Evolutionary conservation across 2,888 invertebrate genomes (phyloP).

Genomic region (Epinotia brunnichana): DNA sequence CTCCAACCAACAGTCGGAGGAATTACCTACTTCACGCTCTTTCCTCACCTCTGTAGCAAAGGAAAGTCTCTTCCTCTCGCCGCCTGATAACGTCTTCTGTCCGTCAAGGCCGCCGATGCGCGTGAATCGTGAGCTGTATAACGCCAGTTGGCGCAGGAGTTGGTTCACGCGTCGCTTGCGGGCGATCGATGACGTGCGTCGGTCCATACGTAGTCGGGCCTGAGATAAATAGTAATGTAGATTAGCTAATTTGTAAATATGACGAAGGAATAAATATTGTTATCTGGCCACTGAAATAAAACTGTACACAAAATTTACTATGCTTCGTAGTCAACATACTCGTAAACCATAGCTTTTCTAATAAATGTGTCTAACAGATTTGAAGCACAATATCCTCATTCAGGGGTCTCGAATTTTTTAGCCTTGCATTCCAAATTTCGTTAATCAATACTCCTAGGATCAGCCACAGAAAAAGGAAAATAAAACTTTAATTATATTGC

Average conservation of each 20-base stretch:
- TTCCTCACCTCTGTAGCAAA: conserved; percentile 93
- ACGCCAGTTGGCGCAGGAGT: conserved; percentile 88
- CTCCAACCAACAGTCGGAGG: not conserved
- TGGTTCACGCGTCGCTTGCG: conserved; percentile 87
- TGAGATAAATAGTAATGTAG: conserved; percentile 55
- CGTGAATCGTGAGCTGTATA: conserved; percentile 88
- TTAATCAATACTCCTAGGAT: too few relatives aligned
- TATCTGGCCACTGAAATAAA: too few relatives aligned
- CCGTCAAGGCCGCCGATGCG: conserved; percentile 91
- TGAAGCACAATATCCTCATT: too few relatives aligned
- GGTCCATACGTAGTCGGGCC: conserved; percentile 92
- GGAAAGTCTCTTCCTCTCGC: conserved; percentile 95
- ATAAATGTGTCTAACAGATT: too few relatives aligned
- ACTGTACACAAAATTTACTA: too few relatives aligned
- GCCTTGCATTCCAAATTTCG: too few relatives aligned
- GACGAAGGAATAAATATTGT: too few relatives aligned
- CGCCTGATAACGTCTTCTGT: conserved; percentile 94
- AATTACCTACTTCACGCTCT: not conserved
- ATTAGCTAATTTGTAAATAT: not conserved
- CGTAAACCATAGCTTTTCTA: too few relatives aligned
- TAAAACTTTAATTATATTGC: too few relatives aligned
- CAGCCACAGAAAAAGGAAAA: too few relatives aligned
- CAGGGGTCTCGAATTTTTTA: too few relatives aligned
- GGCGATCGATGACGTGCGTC: conserved; percentile 84
- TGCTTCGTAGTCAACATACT: too few relatives aligned